Conservation (phyloP, 1,140 invertebrate species). For the Cydia splendana region DNA sequence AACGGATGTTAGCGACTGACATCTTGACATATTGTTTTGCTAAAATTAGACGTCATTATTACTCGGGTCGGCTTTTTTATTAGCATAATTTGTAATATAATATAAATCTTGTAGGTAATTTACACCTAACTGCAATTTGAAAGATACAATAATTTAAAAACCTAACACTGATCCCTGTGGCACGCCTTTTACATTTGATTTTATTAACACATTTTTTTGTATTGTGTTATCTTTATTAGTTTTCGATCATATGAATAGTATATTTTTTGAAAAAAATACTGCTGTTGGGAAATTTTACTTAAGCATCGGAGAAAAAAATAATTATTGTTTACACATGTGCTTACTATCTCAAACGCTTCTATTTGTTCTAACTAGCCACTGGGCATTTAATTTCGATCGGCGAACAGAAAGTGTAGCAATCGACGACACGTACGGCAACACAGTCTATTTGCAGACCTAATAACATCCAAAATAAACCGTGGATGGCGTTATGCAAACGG, state of each 20-base stretch:
- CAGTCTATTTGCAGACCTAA: conserved; percentile 49
- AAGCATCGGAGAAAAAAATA: background rate
- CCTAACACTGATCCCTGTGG: no score
- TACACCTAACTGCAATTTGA: no score
- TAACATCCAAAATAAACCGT: conserved; percentile 55
- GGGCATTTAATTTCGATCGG: background rate
- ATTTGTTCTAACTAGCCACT: conserved; percentile 14
- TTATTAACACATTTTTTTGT: no score
- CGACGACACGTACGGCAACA: conserved; percentile 34
- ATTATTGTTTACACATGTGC: background rate
- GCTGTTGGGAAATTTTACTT: background rate
- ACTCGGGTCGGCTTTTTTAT: background rate
- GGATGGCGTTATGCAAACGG: conserved; percentile 47
- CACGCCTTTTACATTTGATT: no score
- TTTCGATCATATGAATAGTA: background rate
- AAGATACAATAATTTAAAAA: no score
- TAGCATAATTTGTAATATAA: background rate
- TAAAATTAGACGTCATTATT: conserved; percentile 1
- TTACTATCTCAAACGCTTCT: conserved; percentile 7
- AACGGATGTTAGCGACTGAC: background rate
- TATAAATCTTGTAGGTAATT: background rate
- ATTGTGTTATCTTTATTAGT: no score
- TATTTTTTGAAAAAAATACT: background rate
- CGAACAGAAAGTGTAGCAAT: conserved; percentile 20
- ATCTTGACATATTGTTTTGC: conserved; percentile 25